Conservation (phyloP, 2,888 invertebrate genomes). For the Antheraea assamensis region DNA sequence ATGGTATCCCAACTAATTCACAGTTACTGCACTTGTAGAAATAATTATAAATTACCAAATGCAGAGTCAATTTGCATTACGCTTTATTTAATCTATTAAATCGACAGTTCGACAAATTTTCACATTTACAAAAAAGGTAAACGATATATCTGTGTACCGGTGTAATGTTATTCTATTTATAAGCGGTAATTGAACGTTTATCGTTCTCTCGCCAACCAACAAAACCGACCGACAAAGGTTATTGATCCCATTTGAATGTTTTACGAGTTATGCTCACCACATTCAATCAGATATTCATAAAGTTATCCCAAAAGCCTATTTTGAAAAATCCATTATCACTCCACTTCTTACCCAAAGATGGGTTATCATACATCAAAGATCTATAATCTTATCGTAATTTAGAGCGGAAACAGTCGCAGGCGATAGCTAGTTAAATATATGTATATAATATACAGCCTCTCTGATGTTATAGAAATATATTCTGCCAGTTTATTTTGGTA, state of each 20-base stretch:
- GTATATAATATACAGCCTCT: too few relatives aligned
- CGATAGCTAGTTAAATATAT: not conserved
- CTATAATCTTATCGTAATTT: too few relatives aligned
- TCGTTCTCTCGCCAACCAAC: conserved; percentile 34
- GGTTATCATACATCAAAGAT: too few relatives aligned
- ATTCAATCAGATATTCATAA: conserved; percentile 19
- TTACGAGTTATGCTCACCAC: conserved; percentile 25
- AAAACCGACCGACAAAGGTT: conserved; percentile 37
- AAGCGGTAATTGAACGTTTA: conserved; percentile 40
- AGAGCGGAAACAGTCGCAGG: too few relatives aligned
- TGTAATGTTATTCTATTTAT: conserved; percentile 37
- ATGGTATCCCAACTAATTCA: not conserved
- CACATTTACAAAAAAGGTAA: conserved; percentile 6
- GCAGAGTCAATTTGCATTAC: not conserved
- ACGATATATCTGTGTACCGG: conserved; percentile 27
- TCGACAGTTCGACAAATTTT: not conserved
- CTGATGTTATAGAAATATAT: not conserved
- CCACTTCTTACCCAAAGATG: too few relatives aligned
- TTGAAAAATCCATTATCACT: not conserved
- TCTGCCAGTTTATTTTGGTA: not conserved
- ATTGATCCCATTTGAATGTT: conserved; percentile 43
- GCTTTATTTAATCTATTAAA: not conserved
- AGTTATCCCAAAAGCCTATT: conserved; percentile 9
- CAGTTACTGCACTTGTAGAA: not conserved
- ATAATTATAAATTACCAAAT: not conserved